These are phyloP conservation scores for Ernsta delagoae DNA, from an alignment of 2,888 invertebrate species.

Conservation along the genomic window DNA sequence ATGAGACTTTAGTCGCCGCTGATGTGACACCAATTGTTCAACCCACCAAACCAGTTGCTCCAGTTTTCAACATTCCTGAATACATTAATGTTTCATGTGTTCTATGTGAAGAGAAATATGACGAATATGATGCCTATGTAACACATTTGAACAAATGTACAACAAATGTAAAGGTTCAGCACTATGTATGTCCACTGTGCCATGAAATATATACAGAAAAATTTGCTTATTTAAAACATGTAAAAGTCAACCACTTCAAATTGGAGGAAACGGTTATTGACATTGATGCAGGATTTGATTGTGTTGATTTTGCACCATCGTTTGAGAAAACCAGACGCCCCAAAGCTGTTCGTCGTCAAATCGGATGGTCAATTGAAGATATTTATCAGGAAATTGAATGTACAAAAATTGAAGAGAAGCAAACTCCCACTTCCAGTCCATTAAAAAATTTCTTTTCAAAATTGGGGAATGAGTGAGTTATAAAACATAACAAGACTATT, in stretches of 20 bases:
- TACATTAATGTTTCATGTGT: constrained; percentile 69
- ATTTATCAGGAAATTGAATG: constrained; percentile 81
- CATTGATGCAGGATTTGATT: constrained; percentile 62
- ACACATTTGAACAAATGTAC: constrained; percentile 75
- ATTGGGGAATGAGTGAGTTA: constrained; percentile 80
- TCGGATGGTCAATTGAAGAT: constrained; percentile 81
- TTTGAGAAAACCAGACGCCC: constrained; percentile 70
- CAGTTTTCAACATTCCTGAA: constrained; percentile 44
- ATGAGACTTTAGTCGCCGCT: constrained; percentile 74
- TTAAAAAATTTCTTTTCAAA: constrained; percentile 76
- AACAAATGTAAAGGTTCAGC: constrained; percentile 76
- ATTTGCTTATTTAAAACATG: constrained; percentile 67
- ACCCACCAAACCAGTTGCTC: constrained; percentile 42
- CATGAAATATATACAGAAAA: constrained; percentile 77
- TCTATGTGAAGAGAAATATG: constrained; percentile 73
- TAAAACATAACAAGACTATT: constrained; percentile 53
- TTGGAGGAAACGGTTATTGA: constrained; percentile 49
- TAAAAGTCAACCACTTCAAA: constrained; percentile 66
- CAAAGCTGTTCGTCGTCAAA: constrained; percentile 73
- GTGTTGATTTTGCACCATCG: constrained; percentile 73
- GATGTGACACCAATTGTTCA: constrained; percentile 54
- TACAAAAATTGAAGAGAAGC: constrained; percentile 69
- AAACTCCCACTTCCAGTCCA: constrained; percentile 73
- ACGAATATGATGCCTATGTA: constrained; percentile 71
- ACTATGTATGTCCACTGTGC: constrained; percentile 76